phyloP scores from a whole-genome alignment of 2,888 invertebrate species.

The Nezara viridula region DNA sequence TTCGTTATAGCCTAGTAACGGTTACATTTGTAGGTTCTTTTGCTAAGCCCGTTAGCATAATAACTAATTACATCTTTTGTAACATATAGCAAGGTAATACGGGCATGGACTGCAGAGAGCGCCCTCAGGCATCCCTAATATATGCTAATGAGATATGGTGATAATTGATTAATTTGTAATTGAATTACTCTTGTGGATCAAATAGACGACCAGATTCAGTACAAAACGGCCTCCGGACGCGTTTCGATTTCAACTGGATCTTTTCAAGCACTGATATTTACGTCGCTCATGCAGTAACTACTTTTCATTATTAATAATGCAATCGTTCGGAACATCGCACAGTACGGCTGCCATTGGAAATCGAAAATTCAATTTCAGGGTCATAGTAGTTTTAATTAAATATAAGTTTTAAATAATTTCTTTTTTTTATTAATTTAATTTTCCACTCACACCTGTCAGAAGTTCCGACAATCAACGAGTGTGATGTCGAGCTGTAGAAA shows the following conservation, averaged over 20 bases:
- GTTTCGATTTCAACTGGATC: background rate
- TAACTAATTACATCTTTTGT: too few species aligned
- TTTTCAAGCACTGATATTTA: background rate
- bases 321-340: background rate
- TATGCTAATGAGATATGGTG: conserved; percentile 15
- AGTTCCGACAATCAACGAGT: too few species aligned
- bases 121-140: background rate
- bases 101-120: background rate
- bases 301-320: background rate
- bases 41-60: background rate
- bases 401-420: too few species aligned
- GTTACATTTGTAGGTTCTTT: background rate
- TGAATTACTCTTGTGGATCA: conserved; percentile 15
- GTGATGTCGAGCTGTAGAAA: too few species aligned
- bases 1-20: background rate
- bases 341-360: background rate
- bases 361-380: too few species aligned
- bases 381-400: too few species aligned
- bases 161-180: conserved; percentile 18
- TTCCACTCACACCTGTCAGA: too few species aligned
- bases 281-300: background rate
- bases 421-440: too few species aligned
- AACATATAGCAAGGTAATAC: background rate
- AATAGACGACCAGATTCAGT: background rate
- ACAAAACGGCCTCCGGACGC: background rate